Evolutionary conservation across 2,113 vertebrate species (phyloP).

Genomic region (Corythornis cristatus): DNA sequence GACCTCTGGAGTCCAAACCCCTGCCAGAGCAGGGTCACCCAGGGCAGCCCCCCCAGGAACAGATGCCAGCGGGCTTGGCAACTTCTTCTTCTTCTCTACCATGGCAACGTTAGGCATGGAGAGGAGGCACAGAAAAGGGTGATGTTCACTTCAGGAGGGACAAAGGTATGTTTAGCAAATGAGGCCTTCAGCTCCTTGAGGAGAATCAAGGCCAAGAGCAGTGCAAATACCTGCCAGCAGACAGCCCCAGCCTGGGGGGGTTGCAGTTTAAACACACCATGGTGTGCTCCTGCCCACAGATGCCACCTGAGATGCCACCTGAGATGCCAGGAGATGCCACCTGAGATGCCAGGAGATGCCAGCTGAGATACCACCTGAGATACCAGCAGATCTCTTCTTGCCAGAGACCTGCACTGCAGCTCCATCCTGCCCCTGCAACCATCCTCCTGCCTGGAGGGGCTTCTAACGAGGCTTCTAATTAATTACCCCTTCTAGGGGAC

Average conservation of each 20-base stretch:
- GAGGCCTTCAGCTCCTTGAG: neutral
- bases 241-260: neutral
- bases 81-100: neutral
- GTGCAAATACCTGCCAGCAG: neutral
- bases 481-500: neutral
- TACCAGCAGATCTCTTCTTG: neutral
- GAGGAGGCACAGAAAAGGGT: neutral
- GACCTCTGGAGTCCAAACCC: too few relatives aligned
- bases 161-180: neutral
- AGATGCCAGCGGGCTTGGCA: too few relatives aligned
- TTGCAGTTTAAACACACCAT: neutral
- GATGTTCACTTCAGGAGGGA: neutral
- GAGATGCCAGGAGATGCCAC: neutral
- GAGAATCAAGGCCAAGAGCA: neutral
- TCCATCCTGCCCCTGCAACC: neutral
- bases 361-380: neutral
- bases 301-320: neutral
- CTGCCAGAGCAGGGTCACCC: too few relatives aligned
- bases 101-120: neutral
- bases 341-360: neutral
- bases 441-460: neutral
- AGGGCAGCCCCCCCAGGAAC: too few relatives aligned
- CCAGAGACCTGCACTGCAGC: neutral
- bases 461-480: neutral
- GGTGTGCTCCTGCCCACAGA: too few relatives aligned